Percentiles rank a stretch among this genome's conserved stretches.
Evolutionary conservation across 1,140 invertebrate genomes (phyloP).

Genomic region (Triops longicaudatus): DNA sequence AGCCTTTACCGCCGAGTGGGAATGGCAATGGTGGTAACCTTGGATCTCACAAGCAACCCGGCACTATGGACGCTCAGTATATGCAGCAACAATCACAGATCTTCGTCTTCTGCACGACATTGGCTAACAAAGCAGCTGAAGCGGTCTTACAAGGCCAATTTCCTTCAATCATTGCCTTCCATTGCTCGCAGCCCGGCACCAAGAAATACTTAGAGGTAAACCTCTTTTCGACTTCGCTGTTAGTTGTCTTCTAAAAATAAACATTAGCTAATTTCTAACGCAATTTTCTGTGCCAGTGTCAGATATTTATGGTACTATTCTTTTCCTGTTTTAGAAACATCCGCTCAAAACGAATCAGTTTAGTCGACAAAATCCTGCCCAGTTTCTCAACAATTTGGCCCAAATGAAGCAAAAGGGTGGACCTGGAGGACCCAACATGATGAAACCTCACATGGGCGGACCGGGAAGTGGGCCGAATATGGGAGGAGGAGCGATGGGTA

Average conservation of each 20-base stretch:
- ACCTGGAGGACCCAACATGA: conserved; percentile 40
- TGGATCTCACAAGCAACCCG: conserved; percentile 51
- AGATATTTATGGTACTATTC: conserved; percentile 21
- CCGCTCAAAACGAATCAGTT: conserved; percentile 80
- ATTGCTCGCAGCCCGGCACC: conserved; percentile 87
- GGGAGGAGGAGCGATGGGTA: conserved; percentile 29
- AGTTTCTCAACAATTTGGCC: conserved; percentile 68
- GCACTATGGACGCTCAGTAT: conserved; percentile 67
- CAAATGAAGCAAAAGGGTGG: conserved; percentile 62
- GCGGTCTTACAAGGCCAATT: conserved; percentile 79
- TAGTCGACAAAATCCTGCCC: conserved; percentile 67
- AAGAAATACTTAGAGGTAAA: conserved; percentile 86
- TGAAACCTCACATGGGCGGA: conserved; percentile 28
- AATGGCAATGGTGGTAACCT: background rate
- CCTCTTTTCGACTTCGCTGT: conserved; percentile 22
- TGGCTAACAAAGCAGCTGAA: conserved; percentile 92
- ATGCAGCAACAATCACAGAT: conserved; percentile 96
- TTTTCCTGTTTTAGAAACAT: conserved; percentile 59
- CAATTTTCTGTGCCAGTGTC: conserved; percentile 13
- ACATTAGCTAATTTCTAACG: no score
- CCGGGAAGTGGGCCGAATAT: conserved; percentile 33
- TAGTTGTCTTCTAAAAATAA: no score
- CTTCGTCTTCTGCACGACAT: conserved; percentile 88
- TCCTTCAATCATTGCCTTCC: conserved; percentile 86
- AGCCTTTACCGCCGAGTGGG: conserved; percentile 20